Base-by-base conservation (phyloP, 2,888 invertebrate species). In the Amphiduros pacificus region DNA sequence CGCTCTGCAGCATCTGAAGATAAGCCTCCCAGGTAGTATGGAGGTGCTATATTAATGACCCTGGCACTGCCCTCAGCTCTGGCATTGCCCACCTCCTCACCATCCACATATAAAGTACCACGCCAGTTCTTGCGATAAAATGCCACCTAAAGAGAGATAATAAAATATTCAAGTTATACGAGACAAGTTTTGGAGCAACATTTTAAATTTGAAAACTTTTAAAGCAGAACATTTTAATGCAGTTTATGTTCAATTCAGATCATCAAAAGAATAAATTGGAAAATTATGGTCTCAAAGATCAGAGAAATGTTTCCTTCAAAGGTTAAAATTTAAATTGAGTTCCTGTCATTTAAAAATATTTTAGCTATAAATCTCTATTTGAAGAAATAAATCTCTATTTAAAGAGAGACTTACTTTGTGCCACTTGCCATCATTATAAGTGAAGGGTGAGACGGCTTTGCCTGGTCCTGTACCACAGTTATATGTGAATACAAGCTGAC, bases 351-450 rank as follows among this genome's bases (percentile, higher is more conserved):
- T n/a, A n/a, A n/a, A n/a, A n/a, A n/a, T n/a, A n/a, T n/a, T n/a
- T n/a, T n/a, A n/a, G n/a, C n/a, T n/a, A n/a, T n/a, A n/a, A n/a
- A n/a, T n/a, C n/a, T n/a, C n/a, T n/a, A n/a, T n/a, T 17, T 29
- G 49, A 56, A 22, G 22, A 27, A 52, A 52, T 52, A 26, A 17
- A 22, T n/a, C 11, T 14, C 9, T 20, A 1, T 14, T n/a, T 54
- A 17, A 14, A 14, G 48, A 20, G n/a, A 24, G 0, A 92, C 87
- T 87, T 58, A 92, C 90, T 82, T 93, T 92, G 82, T 97, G 92
- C 97, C 98, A 99, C 31, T 88, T 84, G 71, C 91, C 88, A 83
- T 97, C 93, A 73, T 87, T 88, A 81, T 91, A 91, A 11, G 88
- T 87, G 74, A 88, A 89, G 20, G 88, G 87, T 76, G 90, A 90